phyloP scores from a whole-genome alignment of 2,113 vertebrate genomes.

The Daboia siamensis region DNA sequence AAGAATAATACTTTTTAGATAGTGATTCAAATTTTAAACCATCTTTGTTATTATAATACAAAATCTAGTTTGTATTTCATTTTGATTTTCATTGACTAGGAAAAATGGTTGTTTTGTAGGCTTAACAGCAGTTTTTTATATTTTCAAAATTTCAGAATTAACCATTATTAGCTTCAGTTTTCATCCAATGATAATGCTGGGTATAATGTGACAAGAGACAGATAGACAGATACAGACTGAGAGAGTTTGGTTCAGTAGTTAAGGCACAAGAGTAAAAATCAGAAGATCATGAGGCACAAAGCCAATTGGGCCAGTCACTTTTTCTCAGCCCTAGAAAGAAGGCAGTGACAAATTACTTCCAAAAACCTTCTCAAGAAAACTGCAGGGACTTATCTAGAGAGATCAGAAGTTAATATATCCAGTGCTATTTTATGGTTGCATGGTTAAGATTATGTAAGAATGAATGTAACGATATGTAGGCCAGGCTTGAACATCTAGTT shows the following conservation, averaged over 20 bases:
- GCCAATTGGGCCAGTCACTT: not conserved
- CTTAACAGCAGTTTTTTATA: not conserved
- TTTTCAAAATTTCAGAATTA: not conserved
- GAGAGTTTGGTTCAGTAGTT: not conserved
- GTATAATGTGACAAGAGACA: not conserved
- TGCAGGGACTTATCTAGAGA: not conserved
- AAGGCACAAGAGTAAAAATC: not conserved
- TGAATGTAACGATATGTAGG: not conserved
- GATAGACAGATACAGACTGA: not conserved
- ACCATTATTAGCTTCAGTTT: not conserved
- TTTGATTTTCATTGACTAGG: not conserved
- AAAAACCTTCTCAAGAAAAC: not conserved
- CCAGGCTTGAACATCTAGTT: not conserved
- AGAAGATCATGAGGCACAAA: not conserved
- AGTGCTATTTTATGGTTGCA: not conserved
- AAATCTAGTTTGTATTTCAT: not conserved
- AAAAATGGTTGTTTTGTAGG: not conserved
- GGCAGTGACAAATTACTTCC: not conserved
- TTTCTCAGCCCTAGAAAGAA: not conserved
- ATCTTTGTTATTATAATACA: not conserved
- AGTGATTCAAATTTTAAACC: not conserved
- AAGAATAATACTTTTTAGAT: not conserved
- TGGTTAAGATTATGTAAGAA: not conserved
- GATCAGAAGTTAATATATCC: not conserved
- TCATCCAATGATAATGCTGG: not conserved